phyloP scores from a whole-genome alignment of 2,888 invertebrate species.

The Muscina levida region DNA sequence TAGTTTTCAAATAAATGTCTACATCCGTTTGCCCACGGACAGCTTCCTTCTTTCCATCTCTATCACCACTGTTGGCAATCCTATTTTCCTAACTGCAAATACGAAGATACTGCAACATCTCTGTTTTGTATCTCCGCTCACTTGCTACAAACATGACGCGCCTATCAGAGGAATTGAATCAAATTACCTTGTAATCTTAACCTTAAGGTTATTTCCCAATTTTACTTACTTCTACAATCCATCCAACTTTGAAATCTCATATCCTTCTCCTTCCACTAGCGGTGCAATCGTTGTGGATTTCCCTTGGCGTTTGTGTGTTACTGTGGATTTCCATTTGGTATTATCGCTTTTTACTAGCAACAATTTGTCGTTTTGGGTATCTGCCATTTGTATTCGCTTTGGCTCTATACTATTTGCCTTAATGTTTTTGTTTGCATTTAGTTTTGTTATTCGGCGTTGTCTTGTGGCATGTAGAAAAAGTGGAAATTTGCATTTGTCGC shows the following conservation, averaged over 20 bases:
- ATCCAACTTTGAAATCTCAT: neutral
- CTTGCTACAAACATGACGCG: conserved; percentile 36
- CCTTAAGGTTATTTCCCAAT: conserved; percentile 78
- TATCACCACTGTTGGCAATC: conserved; percentile 19
- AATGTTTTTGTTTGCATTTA: conserved; percentile 28
- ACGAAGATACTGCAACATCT: neutral
- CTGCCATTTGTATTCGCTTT: neutral
- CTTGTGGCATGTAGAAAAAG: conserved; percentile 71
- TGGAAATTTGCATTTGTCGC: conserved; percentile 75
- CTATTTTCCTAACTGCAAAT: conserved; percentile 5
- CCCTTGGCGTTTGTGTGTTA: conserved; percentile 9
- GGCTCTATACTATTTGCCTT: no score
- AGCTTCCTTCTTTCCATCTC: no score
- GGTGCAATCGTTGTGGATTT: no score
- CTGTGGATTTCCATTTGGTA: conserved; percentile 45
- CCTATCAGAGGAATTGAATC: conserved; percentile 80
- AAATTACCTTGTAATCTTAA: conserved; percentile 80
- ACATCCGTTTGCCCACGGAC: no score
- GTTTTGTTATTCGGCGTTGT: conserved; percentile 35
- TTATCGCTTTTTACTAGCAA: conserved; percentile 32
- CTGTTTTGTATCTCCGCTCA: neutral
- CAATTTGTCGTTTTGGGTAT: conserved; percentile 16
- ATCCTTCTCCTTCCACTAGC: neutral
- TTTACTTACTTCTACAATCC: conserved; percentile 52
- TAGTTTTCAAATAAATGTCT: no score